These are phyloP conservation scores for Deilephila porcellus DNA, from an alignment of 2,888 invertebrate genomes.

Conservation along the genomic window DNA sequence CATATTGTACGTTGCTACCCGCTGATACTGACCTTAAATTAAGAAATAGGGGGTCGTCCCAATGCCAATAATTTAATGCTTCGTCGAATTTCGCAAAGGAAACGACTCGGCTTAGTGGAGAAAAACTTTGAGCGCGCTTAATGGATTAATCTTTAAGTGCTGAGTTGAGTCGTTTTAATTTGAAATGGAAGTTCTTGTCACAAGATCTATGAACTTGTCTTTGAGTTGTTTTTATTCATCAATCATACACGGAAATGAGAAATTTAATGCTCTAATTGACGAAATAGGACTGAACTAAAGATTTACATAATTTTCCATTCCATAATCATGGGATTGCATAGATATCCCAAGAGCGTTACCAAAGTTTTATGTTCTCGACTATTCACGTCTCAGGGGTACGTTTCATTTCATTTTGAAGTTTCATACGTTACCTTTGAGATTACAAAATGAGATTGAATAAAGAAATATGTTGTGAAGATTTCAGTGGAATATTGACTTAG, in stretches of 20 bases:
- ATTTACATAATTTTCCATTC: not conserved
- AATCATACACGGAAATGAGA: not conserved
- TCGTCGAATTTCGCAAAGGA: constrained; percentile 13
- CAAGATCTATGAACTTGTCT: not conserved
- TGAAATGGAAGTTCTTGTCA: not conserved
- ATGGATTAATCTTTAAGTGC: constrained; percentile 22
- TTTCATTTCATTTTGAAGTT: not conserved
- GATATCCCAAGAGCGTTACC: not conserved
- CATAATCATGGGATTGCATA: not conserved
- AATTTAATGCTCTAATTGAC: not conserved
- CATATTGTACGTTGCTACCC: constrained; percentile 1
- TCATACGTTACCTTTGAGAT: not conserved
- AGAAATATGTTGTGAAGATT: not conserved
- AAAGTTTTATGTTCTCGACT: not conserved
- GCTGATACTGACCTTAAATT: constrained; percentile 17
- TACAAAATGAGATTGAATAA: not conserved
- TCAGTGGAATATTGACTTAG: not conserved
- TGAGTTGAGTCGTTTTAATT: not conserved
- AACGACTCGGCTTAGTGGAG: not conserved
- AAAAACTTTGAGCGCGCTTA: constrained; percentile 7
- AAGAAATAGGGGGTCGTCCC: constrained; percentile 4
- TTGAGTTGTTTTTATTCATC: not conserved
- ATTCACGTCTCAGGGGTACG: not conserved
- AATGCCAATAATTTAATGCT: constrained; percentile 11
- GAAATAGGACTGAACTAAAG: too few relatives aligned